These are phyloP conservation scores for Leptinotarsa haldemani DNA, from an alignment of 2,888 invertebrate genomes.

Conservation along the genomic window DNA sequence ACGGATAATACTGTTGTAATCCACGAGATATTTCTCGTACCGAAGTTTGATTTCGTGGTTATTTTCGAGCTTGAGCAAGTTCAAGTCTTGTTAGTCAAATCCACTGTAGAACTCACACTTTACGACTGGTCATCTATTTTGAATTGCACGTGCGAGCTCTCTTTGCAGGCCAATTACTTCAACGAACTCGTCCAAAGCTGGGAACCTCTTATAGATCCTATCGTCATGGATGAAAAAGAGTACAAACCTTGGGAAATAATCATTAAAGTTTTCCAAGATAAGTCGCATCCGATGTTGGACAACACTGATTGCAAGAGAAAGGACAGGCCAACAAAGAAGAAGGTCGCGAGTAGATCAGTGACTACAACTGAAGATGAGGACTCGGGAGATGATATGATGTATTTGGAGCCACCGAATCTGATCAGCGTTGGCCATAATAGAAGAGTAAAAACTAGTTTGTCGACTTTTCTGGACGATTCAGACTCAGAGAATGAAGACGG, in stretches of 20 bases:
- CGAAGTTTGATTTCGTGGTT: conserved; percentile 71
- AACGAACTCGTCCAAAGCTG: conserved; percentile 69
- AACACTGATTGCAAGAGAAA: conserved; percentile 53
- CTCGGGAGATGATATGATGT: conserved; percentile 65
- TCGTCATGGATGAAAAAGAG: conserved; percentile 73
- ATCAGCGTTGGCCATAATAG: conserved; percentile 57
- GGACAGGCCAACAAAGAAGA: conserved; percentile 46
- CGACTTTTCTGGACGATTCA: conserved; percentile 72
- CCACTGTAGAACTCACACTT: conserved; percentile 71
- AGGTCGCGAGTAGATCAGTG: conserved; percentile 54
- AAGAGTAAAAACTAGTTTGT: conserved; percentile 68
- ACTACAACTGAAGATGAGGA: conserved; percentile 63
- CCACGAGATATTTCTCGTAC: conserved; percentile 55
- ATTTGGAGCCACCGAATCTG: conserved; percentile 61
- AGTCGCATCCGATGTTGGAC: conserved; percentile 59
- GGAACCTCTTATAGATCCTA: conserved; percentile 88
- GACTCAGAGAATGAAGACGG: conserved; percentile 82
- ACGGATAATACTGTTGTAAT: conserved; percentile 40
- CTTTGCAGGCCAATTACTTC: conserved; percentile 66
- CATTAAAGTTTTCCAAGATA: conserved; percentile 72
- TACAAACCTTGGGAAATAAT: conserved; percentile 80
- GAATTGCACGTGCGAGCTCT: conserved; percentile 63
- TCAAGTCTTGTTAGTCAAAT: conserved; percentile 69
- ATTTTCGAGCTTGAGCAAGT: conserved; percentile 75
- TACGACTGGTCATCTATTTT: conserved; percentile 75